phyloP scores from a whole-genome alignment of 2,888 invertebrate genomes.

The Caenorhabditis imperialis region DNA sequence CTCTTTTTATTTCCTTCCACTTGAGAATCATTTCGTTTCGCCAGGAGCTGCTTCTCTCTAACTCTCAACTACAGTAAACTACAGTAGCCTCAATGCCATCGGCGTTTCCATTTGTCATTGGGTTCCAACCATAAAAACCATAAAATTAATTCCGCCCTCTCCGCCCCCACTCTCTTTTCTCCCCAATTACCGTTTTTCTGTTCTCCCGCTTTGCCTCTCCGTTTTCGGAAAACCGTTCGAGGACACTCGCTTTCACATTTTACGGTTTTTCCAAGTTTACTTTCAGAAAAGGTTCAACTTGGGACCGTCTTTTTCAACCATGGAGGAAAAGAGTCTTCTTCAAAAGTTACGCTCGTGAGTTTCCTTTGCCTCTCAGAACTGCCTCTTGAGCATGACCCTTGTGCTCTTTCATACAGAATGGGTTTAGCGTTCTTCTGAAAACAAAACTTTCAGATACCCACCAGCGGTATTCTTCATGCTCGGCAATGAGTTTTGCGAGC shows the following conservation, averaged over 20 bases:
- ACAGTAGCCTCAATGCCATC: no score
- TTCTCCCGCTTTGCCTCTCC: slow-evolving; percentile 1
- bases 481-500: slow-evolving; percentile 96
- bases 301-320: neutral
- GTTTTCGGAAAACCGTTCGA: slow-evolving; percentile 13
- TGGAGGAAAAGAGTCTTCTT: slow-evolving; percentile 52
- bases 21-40: no score
- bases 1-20: no score
- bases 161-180: neutral
- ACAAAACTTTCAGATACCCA: slow-evolving; percentile 57
- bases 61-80: no score
- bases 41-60: no score
- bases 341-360: slow-evolving; percentile 53
- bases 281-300: slow-evolving; percentile 4
- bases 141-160: slow-evolving; percentile 43
- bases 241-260: slow-evolving; percentile 6
- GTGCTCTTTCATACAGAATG: no score
- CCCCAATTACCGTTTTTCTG: slow-evolving; percentile 5
- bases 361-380: neutral
- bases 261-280: neutral
- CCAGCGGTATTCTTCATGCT: slow-evolving; percentile 88
- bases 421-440: no score
- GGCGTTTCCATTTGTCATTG: slow-evolving; percentile 5
- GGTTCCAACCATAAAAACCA: slow-evolving; percentile 33
- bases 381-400: no score